A percentile compares a stretch with the other conserved stretches of the same genome.
Evolutionary conservation across 2,797 vertebrate species (phyloP).

Genomic region (Lophotriccus pileatus): DNA sequence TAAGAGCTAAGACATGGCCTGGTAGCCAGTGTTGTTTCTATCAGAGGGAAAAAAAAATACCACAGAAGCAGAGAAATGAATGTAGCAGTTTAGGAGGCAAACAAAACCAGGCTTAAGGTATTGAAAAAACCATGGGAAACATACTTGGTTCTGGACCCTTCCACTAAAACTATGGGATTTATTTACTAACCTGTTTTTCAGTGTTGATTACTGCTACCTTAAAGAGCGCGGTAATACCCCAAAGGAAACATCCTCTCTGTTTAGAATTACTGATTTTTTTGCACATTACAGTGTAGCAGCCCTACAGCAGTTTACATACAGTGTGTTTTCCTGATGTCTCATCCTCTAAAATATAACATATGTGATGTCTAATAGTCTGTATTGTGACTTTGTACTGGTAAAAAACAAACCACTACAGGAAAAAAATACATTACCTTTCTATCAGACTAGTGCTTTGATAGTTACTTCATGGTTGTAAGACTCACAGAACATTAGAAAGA

Average conservation of each 20-base stretch:
- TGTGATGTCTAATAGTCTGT: background rate
- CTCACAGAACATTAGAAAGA: background rate
- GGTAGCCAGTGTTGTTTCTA: background rate
- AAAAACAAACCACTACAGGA: background rate
- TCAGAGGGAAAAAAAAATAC: background rate
- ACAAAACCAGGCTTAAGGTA: background rate
- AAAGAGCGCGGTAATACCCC: background rate
- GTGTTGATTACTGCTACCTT: background rate
- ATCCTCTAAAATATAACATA: background rate
- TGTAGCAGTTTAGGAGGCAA: background rate
- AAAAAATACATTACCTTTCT: conserved; percentile 18
- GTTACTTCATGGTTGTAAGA: background rate
- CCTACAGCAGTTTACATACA: background rate
- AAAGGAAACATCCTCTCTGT: background rate
- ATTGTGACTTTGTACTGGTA: background rate
- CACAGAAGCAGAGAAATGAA: background rate
- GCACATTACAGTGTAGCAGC: background rate
- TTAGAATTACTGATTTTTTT: background rate
- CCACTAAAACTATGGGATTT: background rate
- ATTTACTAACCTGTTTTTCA: background rate
- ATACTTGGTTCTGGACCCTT: background rate
- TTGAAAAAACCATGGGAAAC: background rate
- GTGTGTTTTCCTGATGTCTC: background rate
- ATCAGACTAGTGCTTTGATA: background rate
- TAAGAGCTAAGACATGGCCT: background rate